These are phyloP conservation scores for Ethmia dodecea DNA, from an alignment of 2,888 invertebrate species.

Conservation along the genomic window DNA sequence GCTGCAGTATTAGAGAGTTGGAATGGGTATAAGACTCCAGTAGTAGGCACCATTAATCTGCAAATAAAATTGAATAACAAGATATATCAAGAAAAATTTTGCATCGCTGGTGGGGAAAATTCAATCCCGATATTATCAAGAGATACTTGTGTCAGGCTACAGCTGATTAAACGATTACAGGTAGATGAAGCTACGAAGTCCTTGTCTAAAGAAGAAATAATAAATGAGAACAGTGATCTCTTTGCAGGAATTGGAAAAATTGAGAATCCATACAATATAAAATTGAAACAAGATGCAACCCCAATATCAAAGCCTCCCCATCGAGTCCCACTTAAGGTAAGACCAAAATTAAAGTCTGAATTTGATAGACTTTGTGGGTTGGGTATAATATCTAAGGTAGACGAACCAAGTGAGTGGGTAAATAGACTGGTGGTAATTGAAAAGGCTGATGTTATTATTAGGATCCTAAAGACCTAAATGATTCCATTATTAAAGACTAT, in stretches of 20 bases:
- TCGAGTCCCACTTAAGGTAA: neutral
- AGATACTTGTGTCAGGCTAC: neutral
- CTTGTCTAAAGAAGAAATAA: neutral
- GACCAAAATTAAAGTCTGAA: neutral
- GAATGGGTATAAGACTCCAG: neutral
- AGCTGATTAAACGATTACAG: neutral
- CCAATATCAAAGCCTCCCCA: slow-evolving; percentile 1
- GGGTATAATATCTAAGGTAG: slow-evolving; percentile 9
- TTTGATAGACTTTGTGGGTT: neutral
- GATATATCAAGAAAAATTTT: neutral
- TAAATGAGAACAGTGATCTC: neutral
- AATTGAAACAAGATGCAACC: neutral
- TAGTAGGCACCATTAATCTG: neutral
- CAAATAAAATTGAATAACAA: neutral
- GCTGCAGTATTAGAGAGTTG: neutral
- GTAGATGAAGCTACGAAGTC: neutral
- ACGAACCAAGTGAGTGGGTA: slow-evolving; percentile 8
- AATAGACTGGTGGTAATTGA: slow-evolving; percentile 9
- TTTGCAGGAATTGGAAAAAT: neutral
- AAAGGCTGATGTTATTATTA: slow-evolving; percentile 6
- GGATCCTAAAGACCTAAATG: slow-evolving; percentile 7
- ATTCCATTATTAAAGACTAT: slow-evolving; percentile 6
- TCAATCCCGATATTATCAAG: neutral
- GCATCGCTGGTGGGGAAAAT: neutral
- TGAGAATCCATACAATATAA: neutral